These are phyloP conservation scores for Montipora capitata DNA, from an alignment of 92 coral and sea anemone genomes.

Conservation along the genomic window DNA sequence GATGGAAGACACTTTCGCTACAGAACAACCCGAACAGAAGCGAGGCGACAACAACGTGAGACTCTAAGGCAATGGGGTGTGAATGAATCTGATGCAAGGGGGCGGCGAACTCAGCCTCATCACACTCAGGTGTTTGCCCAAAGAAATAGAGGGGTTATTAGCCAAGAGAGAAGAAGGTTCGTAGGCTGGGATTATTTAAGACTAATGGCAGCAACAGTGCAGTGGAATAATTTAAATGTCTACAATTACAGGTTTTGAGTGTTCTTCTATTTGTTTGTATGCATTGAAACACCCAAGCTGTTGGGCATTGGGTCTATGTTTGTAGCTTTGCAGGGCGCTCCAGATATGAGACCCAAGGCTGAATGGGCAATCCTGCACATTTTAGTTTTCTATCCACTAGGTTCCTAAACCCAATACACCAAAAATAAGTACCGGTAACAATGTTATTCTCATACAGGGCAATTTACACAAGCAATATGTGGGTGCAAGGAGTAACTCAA, in stretches of 20 bases:
- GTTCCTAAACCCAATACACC: background rate
- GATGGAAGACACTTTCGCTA: slow-evolving; percentile 87
- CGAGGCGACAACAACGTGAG: slow-evolving; percentile 24
- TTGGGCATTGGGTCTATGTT: no score
- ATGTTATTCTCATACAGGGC: slow-evolving; percentile 36
- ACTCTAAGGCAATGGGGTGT: slow-evolving; percentile 18
- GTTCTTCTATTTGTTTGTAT: no score
- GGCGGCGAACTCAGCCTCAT: slow-evolving; percentile 63
- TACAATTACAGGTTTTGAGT: no score
- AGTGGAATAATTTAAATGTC: no score
- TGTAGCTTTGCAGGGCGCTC: no score
- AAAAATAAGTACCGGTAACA: no score
- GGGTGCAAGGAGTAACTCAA: slow-evolving; percentile 85
- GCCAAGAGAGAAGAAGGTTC: slow-evolving; percentile 88
- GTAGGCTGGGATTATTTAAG: background rate
- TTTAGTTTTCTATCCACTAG: no score
- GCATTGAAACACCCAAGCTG: no score
- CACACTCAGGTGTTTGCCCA: slow-evolving; percentile 70
- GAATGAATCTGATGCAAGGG: slow-evolving; percentile 69
- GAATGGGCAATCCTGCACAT: no score
- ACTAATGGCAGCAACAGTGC: background rate
- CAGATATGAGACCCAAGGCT: no score
- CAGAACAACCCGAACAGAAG: slow-evolving; percentile 78
- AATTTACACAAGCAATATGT: slow-evolving; percentile 76
- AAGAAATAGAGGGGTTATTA: slow-evolving; percentile 58